Evolutionary conservation across 1,140 invertebrate genomes (phyloP).

Genomic region (Laupala kohalensis): DNA sequence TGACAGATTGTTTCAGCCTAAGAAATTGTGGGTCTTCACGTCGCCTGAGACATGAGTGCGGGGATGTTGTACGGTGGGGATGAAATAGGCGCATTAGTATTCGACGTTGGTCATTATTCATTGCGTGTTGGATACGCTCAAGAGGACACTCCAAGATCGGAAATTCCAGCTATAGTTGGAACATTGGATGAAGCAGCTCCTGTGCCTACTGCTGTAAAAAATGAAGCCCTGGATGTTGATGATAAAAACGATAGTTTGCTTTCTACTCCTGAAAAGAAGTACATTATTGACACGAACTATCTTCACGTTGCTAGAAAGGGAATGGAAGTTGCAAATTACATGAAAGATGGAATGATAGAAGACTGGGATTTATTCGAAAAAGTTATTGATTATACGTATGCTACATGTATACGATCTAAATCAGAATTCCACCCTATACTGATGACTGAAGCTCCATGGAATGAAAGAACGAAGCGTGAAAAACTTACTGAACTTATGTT

Average conservation of each 20-base stretch:
- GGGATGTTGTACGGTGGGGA: constrained; percentile 80
- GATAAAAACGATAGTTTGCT: constrained; percentile 35
- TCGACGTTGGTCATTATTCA: constrained; percentile 88
- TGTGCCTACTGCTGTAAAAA: constrained; percentile 27
- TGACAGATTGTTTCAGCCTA: too few species aligned
- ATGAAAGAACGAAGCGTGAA: constrained; percentile 64
- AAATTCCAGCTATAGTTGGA: constrained; percentile 65
- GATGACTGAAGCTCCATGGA: constrained; percentile 81
- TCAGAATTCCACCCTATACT: constrained; percentile 71
- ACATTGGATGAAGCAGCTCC: constrained; percentile 42
- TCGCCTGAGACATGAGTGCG: constrained; percentile 26
- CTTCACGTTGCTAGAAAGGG: constrained; percentile 78
- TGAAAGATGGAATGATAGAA: constrained; percentile 83
- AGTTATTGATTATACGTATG: constrained; percentile 66
- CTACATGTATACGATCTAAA: constrained; percentile 61
- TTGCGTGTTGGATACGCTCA: constrained; percentile 75
- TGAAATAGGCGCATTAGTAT: constrained; percentile 95
- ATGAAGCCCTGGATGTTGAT: constrained; percentile 46
- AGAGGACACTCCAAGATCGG: constrained; percentile 76
- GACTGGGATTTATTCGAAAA: constrained; percentile 88
- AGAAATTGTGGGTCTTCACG: too few species aligned
- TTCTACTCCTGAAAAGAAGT: constrained; percentile 43
- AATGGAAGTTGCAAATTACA: constrained; percentile 60
- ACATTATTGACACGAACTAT: constrained; percentile 62
- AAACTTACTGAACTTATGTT: constrained; percentile 81